Base-by-base conservation (phyloP, 2,113 vertebrate species). In the Muntiacus muntjak region DNA sequence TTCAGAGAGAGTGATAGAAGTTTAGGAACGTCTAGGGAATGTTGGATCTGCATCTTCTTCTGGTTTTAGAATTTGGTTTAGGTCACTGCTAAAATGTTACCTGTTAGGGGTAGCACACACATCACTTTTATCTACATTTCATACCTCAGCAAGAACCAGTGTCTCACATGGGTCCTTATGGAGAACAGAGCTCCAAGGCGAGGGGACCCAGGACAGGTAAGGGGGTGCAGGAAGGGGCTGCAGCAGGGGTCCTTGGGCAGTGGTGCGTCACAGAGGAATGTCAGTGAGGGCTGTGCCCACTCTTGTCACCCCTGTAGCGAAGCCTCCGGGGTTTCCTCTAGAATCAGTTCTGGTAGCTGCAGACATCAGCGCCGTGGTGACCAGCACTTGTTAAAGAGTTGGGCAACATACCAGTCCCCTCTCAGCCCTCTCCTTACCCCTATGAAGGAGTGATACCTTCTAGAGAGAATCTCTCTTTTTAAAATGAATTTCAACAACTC, bases 61-160 rank as follows among this genome's bases (percentile, higher is more conserved):
- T 85, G 89, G 92, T 76, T 62, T 90, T 84, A 89, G 8, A 50
- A 30, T 50, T 86, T 93, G 96, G 67, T 55, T 84, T 81, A 90
- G 74, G 64, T 96, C 36, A 74, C 71, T 83, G 79, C 62, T 92
- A 89, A 91, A 76, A 92, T 76, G 74, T 79, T 71, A 57, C 86
- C 71, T 76, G n/a, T 50, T 30, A 85, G 79, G 92, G 89, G 43
- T 30, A 30, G 57, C n/a, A 45, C 36, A 62, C 23, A 36, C 54
- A 62, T 87, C 83, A 54, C n/a, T 71, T 91, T 87, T 74, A 89
- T 67, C 45, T 33, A 55, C 54, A 85, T 89, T 78, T 97, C 81
- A 78, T 50, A 90, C 50, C 17, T 95, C 74, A 89, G 50, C 85
- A 87, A 95, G 91, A 97, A 78, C 89, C 92, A 91, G 58, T 82